Evolutionary conservation across 2,797 vertebrate genomes (phyloP).

Genomic region (Amniataba percoides): DNA sequence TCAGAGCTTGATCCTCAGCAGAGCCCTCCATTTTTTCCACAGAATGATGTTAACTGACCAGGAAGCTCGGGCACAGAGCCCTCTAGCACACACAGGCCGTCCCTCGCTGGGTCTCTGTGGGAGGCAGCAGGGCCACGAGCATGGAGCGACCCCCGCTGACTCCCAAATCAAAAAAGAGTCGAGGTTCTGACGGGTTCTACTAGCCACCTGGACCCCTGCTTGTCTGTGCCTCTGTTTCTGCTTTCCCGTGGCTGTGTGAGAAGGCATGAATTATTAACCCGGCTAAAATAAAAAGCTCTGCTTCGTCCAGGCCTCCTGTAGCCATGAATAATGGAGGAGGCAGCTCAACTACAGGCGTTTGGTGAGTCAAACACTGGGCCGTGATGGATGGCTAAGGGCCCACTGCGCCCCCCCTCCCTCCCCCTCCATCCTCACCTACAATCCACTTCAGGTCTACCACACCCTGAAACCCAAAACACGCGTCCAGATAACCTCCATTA

Average conservation of each 20-base stretch:
- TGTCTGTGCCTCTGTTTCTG: conserved; percentile 77
- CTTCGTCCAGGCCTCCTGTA: conserved; percentile 83
- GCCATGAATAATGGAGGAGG: conserved; percentile 87
- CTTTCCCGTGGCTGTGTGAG: conserved; percentile 79
- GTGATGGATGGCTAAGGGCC: conserved; percentile 83
- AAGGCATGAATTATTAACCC: conserved; percentile 89
- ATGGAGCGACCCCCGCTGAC: conserved; percentile 67
- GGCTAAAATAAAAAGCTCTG: conserved; percentile 88
- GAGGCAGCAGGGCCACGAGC: conserved; percentile 58
- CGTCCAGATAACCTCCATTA: conserved; percentile 70
- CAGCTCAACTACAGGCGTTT: conserved; percentile 84
- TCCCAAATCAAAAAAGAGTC: conserved; percentile 76
- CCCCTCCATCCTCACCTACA: conserved; percentile 40
- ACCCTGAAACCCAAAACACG: conserved; percentile 70
- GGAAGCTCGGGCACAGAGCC: conserved; percentile 55
- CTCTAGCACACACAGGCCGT: conserved; percentile 51
- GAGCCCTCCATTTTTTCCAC: conserved; percentile 43
- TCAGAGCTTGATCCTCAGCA: conserved; percentile 40
- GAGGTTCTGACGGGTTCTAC: conserved; percentile 76
- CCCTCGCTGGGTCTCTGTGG: conserved; percentile 58
- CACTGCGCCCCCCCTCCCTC: conserved; percentile 42
- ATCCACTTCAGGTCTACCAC: conserved; percentile 65
- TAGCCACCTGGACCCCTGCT: conserved; percentile 77
- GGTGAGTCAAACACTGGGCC: conserved; percentile 84
- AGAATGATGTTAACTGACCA: conserved; percentile 59